Evolutionary conservation across 2,113 vertebrate species (phyloP).

Genomic region (Cairina moschata): DNA sequence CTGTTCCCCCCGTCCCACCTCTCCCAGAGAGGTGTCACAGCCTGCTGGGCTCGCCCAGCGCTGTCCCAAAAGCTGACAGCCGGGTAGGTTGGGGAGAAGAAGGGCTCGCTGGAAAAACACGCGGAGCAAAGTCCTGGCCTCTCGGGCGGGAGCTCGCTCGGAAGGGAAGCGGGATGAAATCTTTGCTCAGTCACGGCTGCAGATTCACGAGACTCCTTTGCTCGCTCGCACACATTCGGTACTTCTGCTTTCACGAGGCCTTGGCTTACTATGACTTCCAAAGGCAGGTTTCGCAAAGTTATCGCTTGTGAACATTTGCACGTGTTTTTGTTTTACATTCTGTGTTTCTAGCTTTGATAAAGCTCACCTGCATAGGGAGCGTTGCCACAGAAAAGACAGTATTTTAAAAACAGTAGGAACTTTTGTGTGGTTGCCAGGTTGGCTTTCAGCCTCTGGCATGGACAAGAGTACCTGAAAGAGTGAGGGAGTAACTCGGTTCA

Average conservation of each 20-base stretch:
- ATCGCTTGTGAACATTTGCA: accelerated
- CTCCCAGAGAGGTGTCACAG: background rate
- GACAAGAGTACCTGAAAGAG: background rate
- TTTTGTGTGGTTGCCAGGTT: background rate
- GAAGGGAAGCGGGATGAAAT: background rate
- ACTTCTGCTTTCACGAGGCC: background rate
- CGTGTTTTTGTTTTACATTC: accelerated
- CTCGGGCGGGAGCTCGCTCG: accelerated
- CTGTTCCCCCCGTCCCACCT: background rate
- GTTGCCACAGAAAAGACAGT: background rate
- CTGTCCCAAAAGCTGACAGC: background rate
- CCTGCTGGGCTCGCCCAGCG: too few relatives aligned
- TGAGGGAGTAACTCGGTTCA: background rate
- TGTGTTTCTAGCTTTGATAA: background rate
- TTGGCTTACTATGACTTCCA: background rate
- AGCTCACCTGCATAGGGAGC: background rate
- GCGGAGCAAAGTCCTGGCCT: background rate
- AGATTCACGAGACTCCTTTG: background rate
- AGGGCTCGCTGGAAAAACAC: accelerated
- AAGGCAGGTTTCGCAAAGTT: background rate
- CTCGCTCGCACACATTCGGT: accelerated
- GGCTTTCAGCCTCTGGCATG: background rate
- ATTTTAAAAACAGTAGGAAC: background rate
- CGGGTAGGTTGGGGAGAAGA: background rate
- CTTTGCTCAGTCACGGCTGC: accelerated